Base-by-base conservation (phyloP, 2,888 invertebrate species). In the Ophonus ardosiacus region DNA sequence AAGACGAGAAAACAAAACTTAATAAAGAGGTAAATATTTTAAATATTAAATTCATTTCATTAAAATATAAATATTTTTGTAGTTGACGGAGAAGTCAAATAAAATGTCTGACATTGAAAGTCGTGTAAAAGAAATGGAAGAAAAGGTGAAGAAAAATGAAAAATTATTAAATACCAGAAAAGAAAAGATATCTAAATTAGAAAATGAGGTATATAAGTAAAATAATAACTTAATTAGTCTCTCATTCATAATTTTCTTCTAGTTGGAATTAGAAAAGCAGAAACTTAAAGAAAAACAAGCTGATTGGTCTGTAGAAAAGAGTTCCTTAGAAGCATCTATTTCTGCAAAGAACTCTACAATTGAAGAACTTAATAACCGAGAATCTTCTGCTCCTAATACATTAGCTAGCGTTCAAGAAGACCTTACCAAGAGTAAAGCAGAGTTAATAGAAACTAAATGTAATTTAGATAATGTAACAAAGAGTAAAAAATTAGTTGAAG, bases 81-180 rank as follows among this genome's bases (percentile, higher is more conserved):
- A 95, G 95, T 92, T 94, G 80, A 93, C 93, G 86, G 94, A 94
- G 87, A 94, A 94, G 88, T 90, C 93, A 59, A 93, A 93, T 86
- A 95, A 95, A 88, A 90, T 94, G 71, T 90, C 91, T 59, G 95
- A 95, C 61, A 89, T 95, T 88, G 95, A 96, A 90, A 94, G 93
- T 88, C 95, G 95, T 90, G 88, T 95, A 0, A 94, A 94, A 88
- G 95, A 95, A 87, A 90, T 93, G 18, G 95, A 96, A 87, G 95
- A 94, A n/a, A 95, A 94, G 90, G 91, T 91, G 76, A 94, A 93
- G 88, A 93, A 93, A 88, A 91, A 91, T 86, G 94, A 94, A 88
- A 94, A 93, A 89, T 90, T 93, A 88, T 89, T 93, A 24, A 89
- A 91, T 78, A 90, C 91, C n/a, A 92, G 93, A 86, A 94, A 93